Percentiles rank a stretch among this genome's conserved stretches.
phyloP scores from a whole-genome alignment of 2,888 invertebrate genomes.

The Stenolophus ochropezus region DNA sequence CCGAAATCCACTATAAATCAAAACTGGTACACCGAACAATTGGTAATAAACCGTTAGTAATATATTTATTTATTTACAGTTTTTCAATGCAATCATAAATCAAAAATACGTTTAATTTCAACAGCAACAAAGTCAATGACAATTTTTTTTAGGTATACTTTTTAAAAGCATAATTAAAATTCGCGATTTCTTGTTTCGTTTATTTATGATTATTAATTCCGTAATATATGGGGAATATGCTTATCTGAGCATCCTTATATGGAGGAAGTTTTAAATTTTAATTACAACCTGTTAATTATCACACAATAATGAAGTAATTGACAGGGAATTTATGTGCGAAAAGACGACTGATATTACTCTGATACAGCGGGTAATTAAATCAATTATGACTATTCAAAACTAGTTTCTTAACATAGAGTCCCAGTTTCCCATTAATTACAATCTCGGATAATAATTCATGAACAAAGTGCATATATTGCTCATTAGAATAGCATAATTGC shows the following conservation, averaged over 20 bases:
- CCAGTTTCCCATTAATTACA: neutral
- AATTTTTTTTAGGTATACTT: too few species aligned
- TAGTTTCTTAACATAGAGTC: neutral
- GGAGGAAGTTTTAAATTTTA: slow-evolving; percentile 47
- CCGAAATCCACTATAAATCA: too few species aligned
- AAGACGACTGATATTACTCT: slow-evolving; percentile 15
- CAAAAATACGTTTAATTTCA: too few species aligned
- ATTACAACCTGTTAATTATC: slow-evolving; percentile 44
- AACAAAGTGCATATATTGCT: neutral
- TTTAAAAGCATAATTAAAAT: neutral
- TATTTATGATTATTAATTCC: neutral
- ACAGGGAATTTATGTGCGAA: slow-evolving; percentile 53
- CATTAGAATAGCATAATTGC: neutral
- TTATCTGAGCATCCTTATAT: slow-evolving; percentile 36
- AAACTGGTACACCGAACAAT: too few species aligned
- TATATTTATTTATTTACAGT: too few species aligned
- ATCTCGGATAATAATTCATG: neutral
- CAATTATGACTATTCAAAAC: slow-evolving; percentile 35
- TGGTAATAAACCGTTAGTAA: too few species aligned
- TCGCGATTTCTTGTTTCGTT: neutral
- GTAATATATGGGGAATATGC: neutral
- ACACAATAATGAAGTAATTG: slow-evolving; percentile 52
- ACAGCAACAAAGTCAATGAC: too few species aligned
- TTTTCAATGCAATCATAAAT: too few species aligned
- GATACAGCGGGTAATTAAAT: slow-evolving; percentile 45